phyloP scores from a whole-genome alignment of 2,888 invertebrate species.

The Limnephilus lunatus region DNA sequence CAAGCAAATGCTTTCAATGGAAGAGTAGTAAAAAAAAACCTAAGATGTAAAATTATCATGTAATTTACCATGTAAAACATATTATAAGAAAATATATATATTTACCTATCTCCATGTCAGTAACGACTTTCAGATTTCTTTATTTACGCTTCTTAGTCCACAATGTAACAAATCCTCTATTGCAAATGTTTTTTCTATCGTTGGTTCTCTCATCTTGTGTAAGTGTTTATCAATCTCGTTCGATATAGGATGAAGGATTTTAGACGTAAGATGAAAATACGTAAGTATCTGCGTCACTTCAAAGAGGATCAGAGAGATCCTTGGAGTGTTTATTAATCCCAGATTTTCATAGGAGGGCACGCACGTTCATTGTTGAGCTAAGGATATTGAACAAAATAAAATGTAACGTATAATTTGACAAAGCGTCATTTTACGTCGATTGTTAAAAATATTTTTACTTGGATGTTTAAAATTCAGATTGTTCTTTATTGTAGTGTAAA shows the following conservation, averaged over 20 bases:
- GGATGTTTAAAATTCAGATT: background rate
- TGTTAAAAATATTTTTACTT: background rate
- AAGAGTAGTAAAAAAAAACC: too few species aligned
- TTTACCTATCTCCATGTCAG: too few species aligned
- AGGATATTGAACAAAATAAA: background rate
- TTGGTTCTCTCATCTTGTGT: background rate
- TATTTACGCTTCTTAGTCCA: background rate
- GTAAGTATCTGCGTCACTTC: constrained; percentile 2
- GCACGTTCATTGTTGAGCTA: background rate
- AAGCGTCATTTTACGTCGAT: background rate
- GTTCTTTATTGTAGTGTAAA: background rate
- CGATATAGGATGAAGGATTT: background rate
- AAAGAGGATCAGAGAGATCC: background rate
- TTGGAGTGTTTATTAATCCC: constrained; percentile 17
- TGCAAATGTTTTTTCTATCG: background rate
- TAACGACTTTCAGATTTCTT: background rate
- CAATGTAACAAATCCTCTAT: background rate
- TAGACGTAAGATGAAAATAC: background rate
- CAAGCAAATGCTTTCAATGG: too few species aligned
- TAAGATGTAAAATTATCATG: too few species aligned
- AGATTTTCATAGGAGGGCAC: background rate
- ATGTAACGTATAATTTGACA: background rate
- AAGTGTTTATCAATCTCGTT: background rate
- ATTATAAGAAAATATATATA: too few species aligned
- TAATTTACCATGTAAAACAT: too few species aligned